A percentile compares a stretch with the other conserved stretches of the same genome.
Evolutionary conservation across 35 echinoderm and acorn worm genomes (phyloP).

Genomic region (Anneissia japonica): DNA sequence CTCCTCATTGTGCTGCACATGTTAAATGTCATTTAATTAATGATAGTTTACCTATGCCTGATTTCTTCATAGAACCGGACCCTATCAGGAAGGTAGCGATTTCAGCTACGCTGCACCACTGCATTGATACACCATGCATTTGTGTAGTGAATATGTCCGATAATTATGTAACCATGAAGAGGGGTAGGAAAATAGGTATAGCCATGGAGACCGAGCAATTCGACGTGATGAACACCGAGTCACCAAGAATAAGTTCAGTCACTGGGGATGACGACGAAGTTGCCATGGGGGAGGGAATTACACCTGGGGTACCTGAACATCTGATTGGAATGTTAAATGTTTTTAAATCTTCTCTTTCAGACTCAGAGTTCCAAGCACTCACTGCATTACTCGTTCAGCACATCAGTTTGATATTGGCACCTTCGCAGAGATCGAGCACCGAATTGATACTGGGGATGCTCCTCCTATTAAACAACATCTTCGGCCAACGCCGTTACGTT

Average conservation of each 20-base stretch:
- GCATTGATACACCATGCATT: neutral
- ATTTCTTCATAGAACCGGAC: conserved; percentile 37
- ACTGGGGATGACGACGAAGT: too few species aligned
- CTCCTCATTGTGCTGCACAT: conserved; percentile 13
- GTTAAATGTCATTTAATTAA: neutral
- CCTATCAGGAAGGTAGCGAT: neutral
- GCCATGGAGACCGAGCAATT: too few species aligned
- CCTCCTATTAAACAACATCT: conserved; percentile 34
- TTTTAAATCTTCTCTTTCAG: neutral
- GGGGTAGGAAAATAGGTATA: neutral
- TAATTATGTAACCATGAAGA: neutral
- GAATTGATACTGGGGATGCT: conserved; percentile 22
- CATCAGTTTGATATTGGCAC: conserved; percentile 38
- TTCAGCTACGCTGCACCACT: conserved; percentile 4
- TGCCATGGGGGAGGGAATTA: too few species aligned
- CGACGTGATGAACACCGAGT: too few species aligned
- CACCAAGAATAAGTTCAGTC: too few species aligned
- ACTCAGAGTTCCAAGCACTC: neutral
- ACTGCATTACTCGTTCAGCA: neutral
- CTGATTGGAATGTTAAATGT: neutral
- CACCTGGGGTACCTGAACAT: neutral
- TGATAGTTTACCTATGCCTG: neutral
- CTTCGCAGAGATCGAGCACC: conserved; percentile 20
- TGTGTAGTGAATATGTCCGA: conserved; percentile 29
- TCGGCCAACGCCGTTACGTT: conserved; percentile 42